A percentile compares a stretch with the other conserved stretches of the same genome.
Conservation (phyloP, 2,113 vertebrate species). For the Macroglossus sobrinus region DNA sequence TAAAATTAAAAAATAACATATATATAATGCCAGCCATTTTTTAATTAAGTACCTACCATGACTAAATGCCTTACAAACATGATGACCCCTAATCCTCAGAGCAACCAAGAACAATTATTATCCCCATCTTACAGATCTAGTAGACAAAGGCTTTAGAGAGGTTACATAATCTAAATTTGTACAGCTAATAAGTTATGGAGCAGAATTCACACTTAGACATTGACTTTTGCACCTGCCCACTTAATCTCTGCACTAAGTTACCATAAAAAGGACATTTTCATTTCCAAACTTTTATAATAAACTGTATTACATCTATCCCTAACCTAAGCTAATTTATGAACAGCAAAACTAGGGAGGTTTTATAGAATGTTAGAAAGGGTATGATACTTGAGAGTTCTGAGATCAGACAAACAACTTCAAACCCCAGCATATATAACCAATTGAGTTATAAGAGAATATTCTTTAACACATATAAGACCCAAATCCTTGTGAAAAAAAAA, state of each 20-base stretch:
- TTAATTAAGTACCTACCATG: neutral
- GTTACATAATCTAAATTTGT: neutral
- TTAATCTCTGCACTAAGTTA: neutral
- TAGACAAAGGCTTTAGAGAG: neutral
- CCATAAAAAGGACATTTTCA: too few relatives aligned
- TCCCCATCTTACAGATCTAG: neutral
- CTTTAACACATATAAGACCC: too few relatives aligned
- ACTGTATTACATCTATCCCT: too few relatives aligned
- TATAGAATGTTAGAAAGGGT: too few relatives aligned
- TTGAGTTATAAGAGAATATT: too few relatives aligned
- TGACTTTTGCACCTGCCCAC: neutral
- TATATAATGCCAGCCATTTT: neutral
- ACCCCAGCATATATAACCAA: too few relatives aligned
- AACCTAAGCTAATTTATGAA: too few relatives aligned
- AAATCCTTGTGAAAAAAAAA: too few relatives aligned
- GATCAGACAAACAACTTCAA: too few relatives aligned
- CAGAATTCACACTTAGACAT: neutral
- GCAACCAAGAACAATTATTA: neutral
- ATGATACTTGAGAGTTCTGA: too few relatives aligned
- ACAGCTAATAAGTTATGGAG: neutral
- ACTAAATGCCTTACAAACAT: neutral
- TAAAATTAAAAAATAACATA: neutral
- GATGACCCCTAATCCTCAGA: neutral
- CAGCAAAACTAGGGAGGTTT: too few relatives aligned
- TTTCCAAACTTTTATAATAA: too few relatives aligned